phyloP scores from a whole-genome alignment of 2,888 invertebrate species.

The Cheilosia vernalis region DNA sequence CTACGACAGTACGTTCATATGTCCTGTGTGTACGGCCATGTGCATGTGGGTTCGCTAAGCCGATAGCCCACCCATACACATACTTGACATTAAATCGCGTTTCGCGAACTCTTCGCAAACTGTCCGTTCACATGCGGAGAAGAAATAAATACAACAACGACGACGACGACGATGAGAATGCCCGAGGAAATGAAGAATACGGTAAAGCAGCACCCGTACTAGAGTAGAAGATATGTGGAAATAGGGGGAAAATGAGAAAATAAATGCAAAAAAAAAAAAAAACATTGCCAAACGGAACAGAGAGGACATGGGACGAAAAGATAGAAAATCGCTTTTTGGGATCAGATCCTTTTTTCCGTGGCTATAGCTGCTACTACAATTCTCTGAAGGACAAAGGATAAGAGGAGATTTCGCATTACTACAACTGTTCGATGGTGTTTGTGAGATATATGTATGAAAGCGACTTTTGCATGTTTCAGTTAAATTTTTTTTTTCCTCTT shows the following conservation, averaged over 20 bases:
- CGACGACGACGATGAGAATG: constrained; percentile 46
- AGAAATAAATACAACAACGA: constrained; percentile 70
- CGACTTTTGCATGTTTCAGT: constrained; percentile 68
- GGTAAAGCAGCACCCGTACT: constrained; percentile 47
- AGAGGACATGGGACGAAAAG: constrained; percentile 73
- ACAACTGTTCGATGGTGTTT: constrained; percentile 55
- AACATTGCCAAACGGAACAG: constrained; percentile 54
- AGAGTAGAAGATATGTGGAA: constrained; percentile 62
- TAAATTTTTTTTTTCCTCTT: constrained; percentile 25
- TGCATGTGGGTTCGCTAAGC: constrained; percentile 73
- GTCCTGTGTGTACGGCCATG: constrained; percentile 54
- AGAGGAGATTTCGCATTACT: constrained; percentile 68
- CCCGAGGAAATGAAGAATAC: constrained; percentile 68
- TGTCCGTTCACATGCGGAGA: constrained; percentile 74
- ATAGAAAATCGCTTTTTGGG: constrained; percentile 75
- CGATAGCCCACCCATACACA: constrained; percentile 74
- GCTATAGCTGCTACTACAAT: constrained; percentile 38
- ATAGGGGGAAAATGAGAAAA: constrained; percentile 74
- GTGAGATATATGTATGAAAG: constrained; percentile 32
- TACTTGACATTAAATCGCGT: constrained; percentile 75
- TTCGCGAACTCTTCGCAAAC: constrained; percentile 74
- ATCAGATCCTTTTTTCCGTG: constrained; percentile 74
- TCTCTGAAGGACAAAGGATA: constrained; percentile 65
- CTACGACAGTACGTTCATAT: constrained; percentile 45
- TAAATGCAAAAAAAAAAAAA: constrained; percentile 69